Base-by-base conservation (phyloP, 2,797 vertebrate species). In the Lithobates pipiens region DNA sequence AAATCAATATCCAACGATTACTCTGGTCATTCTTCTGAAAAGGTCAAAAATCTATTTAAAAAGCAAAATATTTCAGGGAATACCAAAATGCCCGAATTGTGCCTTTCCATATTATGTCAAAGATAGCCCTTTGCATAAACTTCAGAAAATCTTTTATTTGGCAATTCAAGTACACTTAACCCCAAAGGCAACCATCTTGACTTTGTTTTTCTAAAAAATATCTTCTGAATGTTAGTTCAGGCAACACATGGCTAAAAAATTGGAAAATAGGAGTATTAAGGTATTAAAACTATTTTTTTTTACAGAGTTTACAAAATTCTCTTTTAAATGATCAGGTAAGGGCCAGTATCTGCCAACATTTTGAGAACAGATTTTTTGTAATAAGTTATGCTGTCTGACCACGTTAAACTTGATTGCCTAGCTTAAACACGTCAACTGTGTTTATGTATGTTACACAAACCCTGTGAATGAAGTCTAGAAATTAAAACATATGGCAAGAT, bases 1-100 rank as follows among this genome's bases (percentile, higher is more conserved):
- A 9, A 76, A 86, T 89, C n/a, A 46, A 16, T 65, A 70, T 85
- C 39, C 85, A n/a, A 57, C 9, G 61, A 86, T 85, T n/a, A 85
- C 87, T 82, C 77, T 69, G 86, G 77, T 67, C 82, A 86, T 88
- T 73, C 79, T 86, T 84, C 76, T 29, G 0, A 36, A 81, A 16
- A 80, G 44, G 63, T 88, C 72, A 90, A 86, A 29, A 89, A 39
- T 34, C 27, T 10, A 77, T 76, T 54, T 0, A 57, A 71, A 42
- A 27, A 88, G n/a, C 63, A 68, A 77, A 89, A 88, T 70, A 63
- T n/a, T 68, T 76, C 75, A 23, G 0, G 77, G 84, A 83, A 69
- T 21, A 67, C 10, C n/a, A 71, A 0, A 0, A n/a, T 39, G 9
- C 8, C 39, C 1, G 65, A 0, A 0, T 74, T 86, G 36, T 2